Base-by-base conservation (phyloP, 2,888 invertebrate genomes). In the Hypsopygia costalis region DNA sequence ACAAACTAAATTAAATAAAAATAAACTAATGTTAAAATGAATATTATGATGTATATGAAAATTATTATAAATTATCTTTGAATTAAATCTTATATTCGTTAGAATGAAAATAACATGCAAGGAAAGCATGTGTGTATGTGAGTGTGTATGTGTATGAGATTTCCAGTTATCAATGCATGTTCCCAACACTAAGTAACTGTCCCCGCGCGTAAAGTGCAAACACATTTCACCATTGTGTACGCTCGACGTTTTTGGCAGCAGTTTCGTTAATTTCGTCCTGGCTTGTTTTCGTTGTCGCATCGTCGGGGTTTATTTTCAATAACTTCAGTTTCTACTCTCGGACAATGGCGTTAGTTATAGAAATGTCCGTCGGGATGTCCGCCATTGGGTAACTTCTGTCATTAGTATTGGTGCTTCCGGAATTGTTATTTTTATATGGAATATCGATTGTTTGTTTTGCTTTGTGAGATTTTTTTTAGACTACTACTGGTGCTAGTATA, bases 201-300 rank as follows among this genome's bases (percentile, higher is more conserved):
- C 52, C 46, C 40, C 41, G 42, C 44, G 45, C 45, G 49, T 48
- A 44, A 44, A 58, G 51, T 52, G 54, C 58, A 58, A 60, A 63
- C 59, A 64, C 54, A 60, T 60, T 55, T 52, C 49, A 54, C 52
- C 53, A 52, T 59, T 60, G 54, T 58, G 56, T 49, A 46, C 52
- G 55, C 55, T 54, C 56, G 56, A 61, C 57, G 62, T 60, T 65
- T 67, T 74, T 71, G 76, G 68, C 71, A 74, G 55, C 63, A 52
- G 59, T 63, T 62, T 60, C 63, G 53, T 69, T 75, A 70, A 72
- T 66, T 63, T 62, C 55, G 55, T 73, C 71, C 64, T 74, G 67
- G 48, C 55, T 58, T 64, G 62, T 61, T 62, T 56, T 55, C 52
- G 44, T 52, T 46, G 52, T 57, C 55, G 62, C 60, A 62, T 65